These are phyloP conservation scores for Lydus trimaculatus DNA, from an alignment of 2,888 invertebrate genomes.

Conservation along the genomic window DNA sequence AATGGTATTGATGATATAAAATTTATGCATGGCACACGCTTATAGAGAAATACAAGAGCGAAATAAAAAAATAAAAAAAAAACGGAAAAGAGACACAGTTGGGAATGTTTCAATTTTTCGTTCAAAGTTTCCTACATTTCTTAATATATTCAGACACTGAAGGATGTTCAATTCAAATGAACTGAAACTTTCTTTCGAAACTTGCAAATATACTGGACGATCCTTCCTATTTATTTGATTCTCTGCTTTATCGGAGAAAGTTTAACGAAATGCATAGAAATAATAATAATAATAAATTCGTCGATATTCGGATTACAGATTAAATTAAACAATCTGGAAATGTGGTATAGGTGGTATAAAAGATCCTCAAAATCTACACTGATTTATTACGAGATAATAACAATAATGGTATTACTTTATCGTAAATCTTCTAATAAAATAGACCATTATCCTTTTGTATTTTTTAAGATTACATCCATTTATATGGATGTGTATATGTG, in stretches of 20 bases:
- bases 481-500: background rate
- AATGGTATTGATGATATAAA: too few species aligned
- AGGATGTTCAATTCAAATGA: slow-evolving; percentile 30
- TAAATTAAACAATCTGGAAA: background rate
- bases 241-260: slow-evolving; percentile 2
- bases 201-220: slow-evolving; percentile 1
- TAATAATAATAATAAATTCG: background rate
- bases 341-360: too few species aligned
- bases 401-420: background rate
- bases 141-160: slow-evolving; percentile 30
- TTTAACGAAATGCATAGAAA: background rate
- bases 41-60: background rate
- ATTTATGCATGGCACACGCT: too few species aligned
- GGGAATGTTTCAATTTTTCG: background rate
- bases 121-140: slow-evolving; percentile 18
- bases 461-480: background rate
- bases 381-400: background rate
- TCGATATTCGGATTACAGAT: background rate
- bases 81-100: background rate
- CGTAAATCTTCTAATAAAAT: background rate
- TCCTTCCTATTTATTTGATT: slow-evolving; percentile 25
- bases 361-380: background rate
- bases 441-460: background rate
- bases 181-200: slow-evolving; percentile 8
- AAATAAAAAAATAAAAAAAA: background rate